Evolutionary conservation across 2,797 vertebrate species (phyloP), one percentile per base, ranked within the genome.

Genomic region (Malurus splendens): DNA sequence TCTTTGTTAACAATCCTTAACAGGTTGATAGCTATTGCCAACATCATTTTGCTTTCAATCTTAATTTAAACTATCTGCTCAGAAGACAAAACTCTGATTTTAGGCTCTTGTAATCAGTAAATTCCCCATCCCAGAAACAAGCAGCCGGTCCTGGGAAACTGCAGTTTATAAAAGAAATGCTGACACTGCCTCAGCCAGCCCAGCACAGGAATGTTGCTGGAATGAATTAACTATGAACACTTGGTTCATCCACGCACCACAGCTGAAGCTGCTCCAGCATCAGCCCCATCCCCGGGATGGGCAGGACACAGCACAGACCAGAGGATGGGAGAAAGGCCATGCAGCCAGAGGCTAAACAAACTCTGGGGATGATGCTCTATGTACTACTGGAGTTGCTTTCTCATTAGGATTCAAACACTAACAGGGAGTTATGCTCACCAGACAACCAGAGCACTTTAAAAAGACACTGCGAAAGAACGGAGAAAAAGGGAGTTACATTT

Each of bases 81-180:
- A 81, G 76, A 55, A 74, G 76, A 83, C 60, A 92, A 72, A 86
- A 64, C 28, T 60, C 57, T 18, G 23, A 54, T 54, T 45, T 19
- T 30, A 90, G 32, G 82, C 42, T 93, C 84, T 39, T 30, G 15
- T 30, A 92, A 60, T 12, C 30, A 88, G 70, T 78, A 90, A 85
- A 92, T 86, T 73, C 48, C 57, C 81, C 44, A 76, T 8, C 71
- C 24, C 70, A 66, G 70, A 66, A 93, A 66, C 32, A 80, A 2
- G 41, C n/a, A 10, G 87, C 41, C 67, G 2, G 54, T 60, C 72
- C 77, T 61, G 90, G 73, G 55, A 75, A 95, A 41, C 33, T 12
- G 2, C 28, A 38, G 73, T 38, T 92, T 77, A 84, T 55, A 95
- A 92, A 81, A 82, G 82, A 95, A 95, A 67, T 32, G 78, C 81